Conservation (phyloP, 2,888 invertebrate genomes). For the Caenorhabditis drosophilae region DNA sequence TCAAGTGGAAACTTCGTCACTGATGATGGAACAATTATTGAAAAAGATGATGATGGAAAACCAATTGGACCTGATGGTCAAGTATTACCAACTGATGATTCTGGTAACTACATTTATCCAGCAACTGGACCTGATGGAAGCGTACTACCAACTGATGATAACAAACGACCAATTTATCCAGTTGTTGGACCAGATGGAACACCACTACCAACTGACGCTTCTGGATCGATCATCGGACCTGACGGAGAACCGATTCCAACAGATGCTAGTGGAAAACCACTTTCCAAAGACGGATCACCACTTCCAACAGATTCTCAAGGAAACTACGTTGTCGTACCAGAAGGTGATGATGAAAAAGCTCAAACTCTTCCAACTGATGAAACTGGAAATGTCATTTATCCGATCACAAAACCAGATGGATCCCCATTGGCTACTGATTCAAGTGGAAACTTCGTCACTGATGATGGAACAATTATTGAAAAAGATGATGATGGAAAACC, state of each 20-base stretch:
- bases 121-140: conserved; percentile 22
- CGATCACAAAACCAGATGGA: conserved; percentile 41
- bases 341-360: conserved; percentile 9
- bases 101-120: conserved; percentile 19
- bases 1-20: conserved; percentile 18
- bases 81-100: conserved; percentile 19
- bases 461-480: conserved; percentile 14
- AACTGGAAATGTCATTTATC: conserved; percentile 33
- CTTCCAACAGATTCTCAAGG: conserved; percentile 39
- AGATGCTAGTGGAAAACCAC: conserved; percentile 34
- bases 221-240: conserved; percentile 28
- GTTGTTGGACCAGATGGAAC: conserved; percentile 44
- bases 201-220: conserved; percentile 47
- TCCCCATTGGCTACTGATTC: conserved; percentile 37
- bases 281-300: conserved; percentile 40
- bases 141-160: conserved; percentile 23
- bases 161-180: conserved; percentile 19
- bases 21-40: conserved; percentile 5
- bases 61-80: conserved; percentile 24
- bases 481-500: conserved; percentile 37
- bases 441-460: conserved; percentile 22
- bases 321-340: conserved; percentile 17
- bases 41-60: conserved; percentile 7
- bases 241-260: conserved; percentile 35
- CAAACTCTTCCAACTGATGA: conserved; percentile 32